Evolutionary conservation across 2,797 vertebrate genomes (phyloP), one percentile per base, ranked within the genome.

Genomic region (Odontamblyopus rebecca): DNA sequence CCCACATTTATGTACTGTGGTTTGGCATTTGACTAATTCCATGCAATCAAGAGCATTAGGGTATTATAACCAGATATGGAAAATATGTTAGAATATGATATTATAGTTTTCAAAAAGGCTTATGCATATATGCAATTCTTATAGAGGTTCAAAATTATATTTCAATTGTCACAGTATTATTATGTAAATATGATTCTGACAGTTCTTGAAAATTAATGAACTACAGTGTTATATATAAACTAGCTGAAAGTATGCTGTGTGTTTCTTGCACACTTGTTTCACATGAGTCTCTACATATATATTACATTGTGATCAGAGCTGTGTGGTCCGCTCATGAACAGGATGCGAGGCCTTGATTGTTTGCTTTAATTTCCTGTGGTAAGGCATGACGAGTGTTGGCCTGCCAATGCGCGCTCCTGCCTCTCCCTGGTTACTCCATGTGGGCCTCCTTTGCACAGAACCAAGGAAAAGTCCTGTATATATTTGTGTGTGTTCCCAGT

Each of bases 281-380:
- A 74, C 61, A 71, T 32, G 18, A 81, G 60, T 63, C 67, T 30
- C 54, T 44, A 50, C 71, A 72, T 44, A 71, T 48, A 75, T 23
- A 70, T 48, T 66, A 65, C 71, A 82, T 81, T 75, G 66, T 88
- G 86, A 88, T 85, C 89, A 82, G 79, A 86, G 79, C 79, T 67
- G 65, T 67, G 56, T 61, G 53, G 80, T 80, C 87, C 82, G 87
- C 87, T 82, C 68, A 67, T 72, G 77, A 84, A 90, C 87, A 93
- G 91, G 91, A 93, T 92, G 83, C 84, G 79, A 85, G 86, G 79
- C 85, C 86, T 78, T 91, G 91, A 93, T 92, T 92, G 92, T 92
- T 93, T 92, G 88, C 87, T 90, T 92, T 90, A 83, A 90, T 94
- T 91, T 93, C 88, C 89, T 92, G 82, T 82, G 89, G 88, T 90